These are phyloP conservation scores for Scaptomyza reducta DNA, from an alignment of 2,888 invertebrate genomes.

Conservation along the genomic window DNA sequence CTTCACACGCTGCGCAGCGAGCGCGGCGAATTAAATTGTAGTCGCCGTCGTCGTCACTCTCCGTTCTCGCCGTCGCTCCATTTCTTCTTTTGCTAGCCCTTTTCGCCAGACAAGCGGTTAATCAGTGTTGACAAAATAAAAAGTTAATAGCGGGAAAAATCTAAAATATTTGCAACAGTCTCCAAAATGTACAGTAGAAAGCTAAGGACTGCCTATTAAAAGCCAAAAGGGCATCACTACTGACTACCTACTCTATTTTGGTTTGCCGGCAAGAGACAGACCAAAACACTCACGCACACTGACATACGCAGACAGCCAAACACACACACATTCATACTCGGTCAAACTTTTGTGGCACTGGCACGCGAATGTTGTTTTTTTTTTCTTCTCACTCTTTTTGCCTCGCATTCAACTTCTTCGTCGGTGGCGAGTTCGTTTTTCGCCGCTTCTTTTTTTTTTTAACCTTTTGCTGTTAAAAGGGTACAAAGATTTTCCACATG, in stretches of 20 bases:
- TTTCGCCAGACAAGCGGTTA: conserved; percentile 39
- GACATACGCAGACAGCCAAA: conserved; percentile 13
- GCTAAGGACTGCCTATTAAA: background rate
- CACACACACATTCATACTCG: conserved; percentile 16
- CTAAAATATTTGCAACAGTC: background rate
- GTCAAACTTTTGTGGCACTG: conserved; percentile 59
- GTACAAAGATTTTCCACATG: conserved; percentile 13
- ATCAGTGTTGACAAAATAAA: conserved; percentile 6
- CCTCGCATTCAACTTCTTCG: conserved; percentile 30
- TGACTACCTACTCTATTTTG: conserved; percentile 58
- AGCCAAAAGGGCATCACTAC: conserved; percentile 11
- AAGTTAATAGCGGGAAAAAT: background rate
- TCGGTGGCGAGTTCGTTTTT: conserved; percentile 23
- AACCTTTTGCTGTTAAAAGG: conserved; percentile 25
- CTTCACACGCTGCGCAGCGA: conserved; percentile 75
- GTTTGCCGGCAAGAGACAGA: conserved; percentile 40
- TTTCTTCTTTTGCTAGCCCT: conserved; percentile 42
- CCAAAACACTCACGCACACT: conserved; percentile 18
- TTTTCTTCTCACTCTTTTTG: conserved; percentile 20
- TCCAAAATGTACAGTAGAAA: background rate
- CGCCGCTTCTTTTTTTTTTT: conserved; percentile 8
- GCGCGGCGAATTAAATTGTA: conserved; percentile 49
- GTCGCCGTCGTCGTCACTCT: conserved; percentile 6
- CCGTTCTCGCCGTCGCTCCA: conserved; percentile 27
- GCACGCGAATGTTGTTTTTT: conserved; percentile 44